Percentiles rank a stretch among this genome's conserved stretches.
Conservation (phyloP, 1,140 invertebrate species). For the Leguminivora glycinivorella region DNA sequence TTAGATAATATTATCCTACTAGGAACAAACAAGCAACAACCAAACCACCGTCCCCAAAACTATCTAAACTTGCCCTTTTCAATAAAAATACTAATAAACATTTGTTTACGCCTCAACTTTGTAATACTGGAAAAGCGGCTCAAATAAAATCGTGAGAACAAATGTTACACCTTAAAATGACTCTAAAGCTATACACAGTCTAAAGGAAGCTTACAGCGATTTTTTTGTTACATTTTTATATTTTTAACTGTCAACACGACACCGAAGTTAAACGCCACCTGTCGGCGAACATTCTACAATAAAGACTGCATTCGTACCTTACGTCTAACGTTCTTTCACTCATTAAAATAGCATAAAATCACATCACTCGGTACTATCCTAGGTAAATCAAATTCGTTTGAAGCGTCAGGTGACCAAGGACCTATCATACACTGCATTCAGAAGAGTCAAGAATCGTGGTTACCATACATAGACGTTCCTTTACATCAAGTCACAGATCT, state of each 20-base stretch:
- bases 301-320: conserved; percentile 23
- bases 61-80: conserved; percentile 6
- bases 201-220: conserved; percentile 51
- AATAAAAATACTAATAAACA: conserved; percentile 35
- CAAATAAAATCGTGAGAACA: conserved; percentile 12
- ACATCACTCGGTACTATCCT: conserved; percentile 10
- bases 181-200: conserved; percentile 48
- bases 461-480: too few species aligned
- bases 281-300: background rate
- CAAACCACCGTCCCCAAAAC: background rate
- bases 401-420: background rate
- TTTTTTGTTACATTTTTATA: conserved; percentile 38
- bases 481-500: too few species aligned
- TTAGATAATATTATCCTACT: conserved; percentile 1
- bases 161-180: conserved; percentile 27
- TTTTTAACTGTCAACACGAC: conserved; percentile 44
- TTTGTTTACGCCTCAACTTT: conserved; percentile 51
- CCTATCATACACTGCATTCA: too few species aligned
- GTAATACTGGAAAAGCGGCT: conserved; percentile 53
- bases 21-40: conserved; percentile 2
- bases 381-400: conserved; percentile 14
- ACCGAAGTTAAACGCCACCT: conserved; percentile 38
- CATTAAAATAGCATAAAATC: conserved; percentile 10
- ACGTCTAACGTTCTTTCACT: conserved; percentile 22
- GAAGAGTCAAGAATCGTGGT: background rate